These are phyloP conservation scores for Alcis repandata DNA, from an alignment of 2,888 invertebrate genomes.

Conservation along the genomic window DNA sequence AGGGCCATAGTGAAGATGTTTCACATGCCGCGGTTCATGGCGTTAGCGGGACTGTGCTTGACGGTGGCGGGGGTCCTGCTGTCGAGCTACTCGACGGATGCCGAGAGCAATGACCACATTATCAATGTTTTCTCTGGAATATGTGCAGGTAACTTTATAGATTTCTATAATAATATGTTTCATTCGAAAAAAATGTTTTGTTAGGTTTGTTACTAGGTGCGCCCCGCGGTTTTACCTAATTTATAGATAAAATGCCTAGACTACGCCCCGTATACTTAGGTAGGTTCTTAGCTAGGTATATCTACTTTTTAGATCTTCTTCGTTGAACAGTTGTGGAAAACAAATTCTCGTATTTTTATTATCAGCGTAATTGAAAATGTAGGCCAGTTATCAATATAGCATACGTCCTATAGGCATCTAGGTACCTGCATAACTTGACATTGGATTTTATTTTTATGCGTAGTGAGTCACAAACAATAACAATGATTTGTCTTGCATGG, in stretches of 20 bases:
- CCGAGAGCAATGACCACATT: constrained; percentile 76
- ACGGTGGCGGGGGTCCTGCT: constrained; percentile 86
- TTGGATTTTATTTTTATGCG: not conserved
- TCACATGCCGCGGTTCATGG: constrained; percentile 87
- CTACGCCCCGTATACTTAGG: too few species aligned
- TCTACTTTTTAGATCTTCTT: not conserved
- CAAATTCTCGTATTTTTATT: not conserved
- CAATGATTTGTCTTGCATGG: not conserved
- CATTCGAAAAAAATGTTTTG: too few species aligned
- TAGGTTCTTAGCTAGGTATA: too few species aligned
- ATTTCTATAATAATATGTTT: too few species aligned
- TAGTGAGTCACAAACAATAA: constrained; percentile 7
- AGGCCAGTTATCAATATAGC: not conserved
- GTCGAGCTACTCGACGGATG: constrained; percentile 81
- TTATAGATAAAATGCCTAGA: not conserved
- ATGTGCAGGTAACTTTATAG: constrained; percentile 76
- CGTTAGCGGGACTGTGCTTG: constrained; percentile 85
- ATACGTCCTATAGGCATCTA: not conserved
- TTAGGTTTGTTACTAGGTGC: not conserved
- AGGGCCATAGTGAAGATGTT: constrained; percentile 84
- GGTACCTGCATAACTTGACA: not conserved
- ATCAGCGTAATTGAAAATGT: not conserved
- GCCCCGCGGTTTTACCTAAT: not conserved
- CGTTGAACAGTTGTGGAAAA: not conserved
- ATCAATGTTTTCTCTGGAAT: constrained; percentile 83